Evolutionary conservation across 1,140 invertebrate species (phyloP), one percentile per base, ranked within the genome.

Genomic region (Atopsyche davidsoni): DNA sequence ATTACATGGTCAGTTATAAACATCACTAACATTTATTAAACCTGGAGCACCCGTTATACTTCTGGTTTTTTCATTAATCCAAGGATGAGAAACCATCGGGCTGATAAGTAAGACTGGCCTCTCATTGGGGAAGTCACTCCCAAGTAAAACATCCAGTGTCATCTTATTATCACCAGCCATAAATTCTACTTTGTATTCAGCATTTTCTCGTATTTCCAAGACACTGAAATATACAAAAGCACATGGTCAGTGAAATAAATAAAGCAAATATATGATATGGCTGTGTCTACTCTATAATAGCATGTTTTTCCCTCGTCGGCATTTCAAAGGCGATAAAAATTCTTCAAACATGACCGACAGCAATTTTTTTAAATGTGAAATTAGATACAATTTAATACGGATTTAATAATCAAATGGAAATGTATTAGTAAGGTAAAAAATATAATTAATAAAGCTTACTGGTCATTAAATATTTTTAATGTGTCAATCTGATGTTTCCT

Each of bases 181-280:
- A 61, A 88, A 88, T 62, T 79, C 76, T 21, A 87, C 73, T 59
- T 79, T 76, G 64, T 87, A 88, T 59, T 87, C 83, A 18, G 74
- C 67, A 63, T 81, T 78, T 67, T 84, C 78, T 53, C 67, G 73
- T 11, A 86, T 66, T 70, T 86, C 83, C 40, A 73, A 68, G 22
- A 87, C 84, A 75, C 83, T 83, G 59, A 38, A 65, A 64, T 24
- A 6, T n/a, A 10, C 6, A 7, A 14, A 9, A 36, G 6, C 6
- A 14, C 17, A 7, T 7, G 6, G 19, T 21, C 31, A n/a, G 22
- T 32, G 32, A 18, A n/a, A 14, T 6, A 16, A n/a, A 38, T 14
- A 9, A 7, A 38, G 6, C 11, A 9, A 38, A 38, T n/a, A 38
- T 38, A 6, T 9, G 11, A 38, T 6, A 9, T 9, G n/a, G n/a